These are phyloP conservation scores for Mormyrus iriodes DNA, from an alignment of 2,113 vertebrate genomes.

Conservation along the genomic window DNA sequence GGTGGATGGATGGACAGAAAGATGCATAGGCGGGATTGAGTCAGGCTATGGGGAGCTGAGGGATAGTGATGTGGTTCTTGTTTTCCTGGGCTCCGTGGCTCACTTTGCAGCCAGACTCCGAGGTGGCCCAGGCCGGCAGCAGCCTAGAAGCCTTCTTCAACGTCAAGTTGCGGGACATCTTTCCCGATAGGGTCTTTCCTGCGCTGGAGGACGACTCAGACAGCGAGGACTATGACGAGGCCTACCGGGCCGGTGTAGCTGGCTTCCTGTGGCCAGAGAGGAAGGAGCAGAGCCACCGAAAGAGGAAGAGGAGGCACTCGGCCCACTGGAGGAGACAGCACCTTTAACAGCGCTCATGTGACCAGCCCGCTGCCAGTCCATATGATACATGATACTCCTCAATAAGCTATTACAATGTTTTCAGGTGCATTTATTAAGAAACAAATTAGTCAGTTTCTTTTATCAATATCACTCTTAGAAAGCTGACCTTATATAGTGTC, in stretches of 20 bases:
- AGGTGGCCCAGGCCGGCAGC: slow-evolving; percentile 88
- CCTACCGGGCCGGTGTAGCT: slow-evolving; percentile 45
- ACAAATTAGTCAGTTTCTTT: neutral
- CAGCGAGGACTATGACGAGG: slow-evolving; percentile 77
- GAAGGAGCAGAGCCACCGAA: slow-evolving; percentile 80
- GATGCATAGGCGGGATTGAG: neutral
- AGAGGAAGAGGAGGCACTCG: slow-evolving; percentile 82
- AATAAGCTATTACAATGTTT: neutral
- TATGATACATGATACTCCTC: neutral
- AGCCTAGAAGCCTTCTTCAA: slow-evolving; percentile 83
- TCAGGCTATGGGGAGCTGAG: neutral
- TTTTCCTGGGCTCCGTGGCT: neutral
- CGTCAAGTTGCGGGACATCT: slow-evolving; percentile 76
- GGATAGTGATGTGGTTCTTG: neutral
- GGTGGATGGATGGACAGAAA: neutral
- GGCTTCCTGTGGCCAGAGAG: slow-evolving; percentile 80
- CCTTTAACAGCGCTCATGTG: slow-evolving; percentile 40
- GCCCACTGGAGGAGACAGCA: slow-evolving; percentile 64
- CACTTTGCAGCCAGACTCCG: slow-evolving; percentile 80
- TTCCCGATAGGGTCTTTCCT: slow-evolving; percentile 70
- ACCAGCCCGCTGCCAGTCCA: neutral
- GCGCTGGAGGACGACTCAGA: slow-evolving; percentile 75
- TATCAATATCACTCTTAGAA: slow-evolving; percentile 4
- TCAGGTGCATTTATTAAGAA: neutral
- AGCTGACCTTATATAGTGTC: neutral